A percentile compares a stretch with the other conserved stretches of the same genome.
phyloP scores from a whole-genome alignment of 2,888 invertebrate species.

The Noctuana brunneofusca region DNA sequence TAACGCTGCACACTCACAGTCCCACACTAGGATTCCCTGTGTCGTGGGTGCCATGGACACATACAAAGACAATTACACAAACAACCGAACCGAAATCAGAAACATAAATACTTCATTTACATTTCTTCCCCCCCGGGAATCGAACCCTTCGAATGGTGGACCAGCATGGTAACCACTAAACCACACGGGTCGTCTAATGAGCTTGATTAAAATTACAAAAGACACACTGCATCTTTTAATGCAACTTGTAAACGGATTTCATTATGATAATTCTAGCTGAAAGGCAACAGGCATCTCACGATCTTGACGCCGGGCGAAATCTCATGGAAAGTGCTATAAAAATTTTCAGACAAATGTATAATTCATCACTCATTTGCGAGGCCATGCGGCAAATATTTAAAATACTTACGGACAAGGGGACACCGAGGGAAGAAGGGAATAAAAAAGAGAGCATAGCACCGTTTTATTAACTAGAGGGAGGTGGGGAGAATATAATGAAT shows the following conservation, averaged over 20 bases:
- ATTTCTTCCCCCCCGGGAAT: no score
- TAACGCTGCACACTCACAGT: no score
- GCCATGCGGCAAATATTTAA: constrained; percentile 79
- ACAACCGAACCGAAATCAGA: no score
- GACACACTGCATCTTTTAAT: not conserved
- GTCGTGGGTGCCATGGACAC: no score
- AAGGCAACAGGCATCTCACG: constrained; percentile 39
- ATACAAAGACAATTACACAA: no score
- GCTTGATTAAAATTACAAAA: no score
- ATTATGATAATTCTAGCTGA: not conserved
- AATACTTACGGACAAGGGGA: constrained; percentile 70
- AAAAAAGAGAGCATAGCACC: constrained; percentile 72
- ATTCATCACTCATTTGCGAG: constrained; percentile 74
- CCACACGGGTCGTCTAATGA: no score
- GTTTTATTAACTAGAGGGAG: constrained; percentile 75
- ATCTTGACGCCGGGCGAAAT: constrained; percentile 38
- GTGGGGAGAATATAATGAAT: constrained; percentile 77
- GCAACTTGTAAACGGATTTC: not conserved
- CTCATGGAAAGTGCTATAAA: constrained; percentile 59
- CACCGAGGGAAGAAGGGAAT: constrained; percentile 51
- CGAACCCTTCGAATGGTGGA: no score
- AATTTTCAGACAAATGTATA: constrained; percentile 70
- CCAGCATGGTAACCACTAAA: no score
- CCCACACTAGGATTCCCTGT: no score
- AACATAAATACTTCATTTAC: no score